phyloP scores from a whole-genome alignment of 2,113 vertebrate species.

The Pagrus major region DNA sequence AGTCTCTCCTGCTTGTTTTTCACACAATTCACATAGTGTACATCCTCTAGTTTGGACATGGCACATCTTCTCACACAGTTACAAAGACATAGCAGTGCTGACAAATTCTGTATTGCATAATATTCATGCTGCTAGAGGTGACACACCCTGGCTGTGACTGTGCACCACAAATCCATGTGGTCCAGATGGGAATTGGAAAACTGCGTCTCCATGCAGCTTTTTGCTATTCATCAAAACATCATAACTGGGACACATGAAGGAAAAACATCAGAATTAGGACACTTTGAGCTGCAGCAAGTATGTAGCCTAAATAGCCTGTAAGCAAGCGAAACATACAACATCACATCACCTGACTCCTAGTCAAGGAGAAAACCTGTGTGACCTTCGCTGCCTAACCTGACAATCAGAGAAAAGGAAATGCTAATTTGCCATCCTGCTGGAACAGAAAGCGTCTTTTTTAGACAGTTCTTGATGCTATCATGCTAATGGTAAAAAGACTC shows the following conservation, averaged over 20 bases:
- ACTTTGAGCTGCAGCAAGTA: constrained; percentile 4
- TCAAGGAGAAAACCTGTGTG: not conserved
- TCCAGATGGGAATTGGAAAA: constrained; percentile 22
- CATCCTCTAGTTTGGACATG: not conserved
- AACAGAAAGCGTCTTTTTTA: constrained; percentile 34
- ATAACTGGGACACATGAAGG: constrained; percentile 48
- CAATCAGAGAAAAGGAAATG: constrained; percentile 47
- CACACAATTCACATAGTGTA: not conserved
- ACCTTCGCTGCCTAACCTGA: constrained; percentile 18
- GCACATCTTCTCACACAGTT: not conserved
- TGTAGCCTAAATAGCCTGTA: constrained; percentile 21
- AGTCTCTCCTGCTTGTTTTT: not conserved
- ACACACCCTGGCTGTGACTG: constrained; percentile 1
- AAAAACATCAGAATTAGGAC: constrained; percentile 48
- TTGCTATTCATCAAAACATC: constrained; percentile 48
- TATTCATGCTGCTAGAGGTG: not conserved
- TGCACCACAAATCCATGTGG: not conserved
- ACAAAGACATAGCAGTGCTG: not conserved
- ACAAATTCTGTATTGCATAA: not conserved
- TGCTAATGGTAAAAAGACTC: constrained; percentile 24
- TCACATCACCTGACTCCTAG: constrained; percentile 4
- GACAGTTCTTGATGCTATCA: constrained; percentile 48
- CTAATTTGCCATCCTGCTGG: constrained; percentile 49
- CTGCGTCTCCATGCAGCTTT: constrained; percentile 13
- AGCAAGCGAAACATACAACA: not conserved